Evolutionary conservation across 2,797 vertebrate genomes (phyloP), one percentile per base, ranked within the genome.

Genomic region (Pipistrellus nathusii): DNA sequence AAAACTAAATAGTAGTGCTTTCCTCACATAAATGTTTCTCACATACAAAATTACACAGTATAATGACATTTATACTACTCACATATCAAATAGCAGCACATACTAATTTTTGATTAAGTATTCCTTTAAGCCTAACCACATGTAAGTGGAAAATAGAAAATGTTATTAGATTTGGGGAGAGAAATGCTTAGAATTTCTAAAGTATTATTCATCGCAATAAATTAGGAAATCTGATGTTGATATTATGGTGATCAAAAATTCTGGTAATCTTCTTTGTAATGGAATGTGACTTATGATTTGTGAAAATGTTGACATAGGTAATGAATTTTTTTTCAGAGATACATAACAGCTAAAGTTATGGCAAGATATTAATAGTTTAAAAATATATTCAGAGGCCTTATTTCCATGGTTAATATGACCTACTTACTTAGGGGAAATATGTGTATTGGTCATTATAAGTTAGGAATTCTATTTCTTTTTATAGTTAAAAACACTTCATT

Each of bases 401-500:
- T 83, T 94, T 73, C 27, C 35, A 68, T 48, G 10, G 4, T 6
- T 53, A 83, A 75, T n/a, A 8, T 92, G 44, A 83, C 59, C 44
- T 82, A 64, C 66, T 90, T 85, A 90, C 20, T 30, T 68, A 81
- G 18, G 48, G 51, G 10, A 91, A 91, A 75, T 85, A 44, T 55
- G n/a, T 23, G 20, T 55, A 59, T 30, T 69, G 1, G 14, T 35
- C 11, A 46, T 57, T 93, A 44, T 68, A 41, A 80, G 7, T 12
- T 85, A 85, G 27, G 20, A 84, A 76, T 80, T 90, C 9, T n/a
- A 32, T 78, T 93, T 94, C 20, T 62, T 18, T 17, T 75, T 85
- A 41, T 66, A 35, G 20, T 94, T 96, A 95, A 78, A 81, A 83
- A 80, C 59, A 48, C 46, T 88, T 86, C 27, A 84, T 89, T 80